Conservation (phyloP, 2,113 vertebrate species). For the Archocentrus centrarchus region DNA sequence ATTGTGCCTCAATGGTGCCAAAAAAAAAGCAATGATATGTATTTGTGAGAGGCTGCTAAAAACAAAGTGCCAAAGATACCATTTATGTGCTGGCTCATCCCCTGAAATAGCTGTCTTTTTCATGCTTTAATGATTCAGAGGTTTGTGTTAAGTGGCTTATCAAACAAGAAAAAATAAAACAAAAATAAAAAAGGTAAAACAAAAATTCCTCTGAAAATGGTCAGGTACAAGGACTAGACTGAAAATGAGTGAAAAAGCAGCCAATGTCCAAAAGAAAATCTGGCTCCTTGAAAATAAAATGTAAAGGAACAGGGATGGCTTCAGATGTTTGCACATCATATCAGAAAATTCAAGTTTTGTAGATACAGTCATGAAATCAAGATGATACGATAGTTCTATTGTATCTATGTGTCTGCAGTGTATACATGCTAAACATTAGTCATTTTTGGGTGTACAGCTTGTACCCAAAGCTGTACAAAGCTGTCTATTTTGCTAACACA, state of each 20-base stretch:
- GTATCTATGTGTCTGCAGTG: background rate
- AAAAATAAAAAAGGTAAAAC: too few relatives aligned
- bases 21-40: accelerated
- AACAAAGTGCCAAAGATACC: background rate
- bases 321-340: background rate
- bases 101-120: background rate
- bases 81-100: background rate
- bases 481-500: background rate
- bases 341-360: background rate
- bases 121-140: background rate
- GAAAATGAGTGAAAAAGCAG: background rate
- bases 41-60: background rate
- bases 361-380: background rate
- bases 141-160: too few relatives aligned
- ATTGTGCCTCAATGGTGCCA: too few relatives aligned
- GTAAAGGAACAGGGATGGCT: too few relatives aligned
- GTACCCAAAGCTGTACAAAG: background rate
- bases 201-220: background rate
- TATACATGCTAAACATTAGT: too few relatives aligned
- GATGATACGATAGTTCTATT: background rate
- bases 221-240: background rate
- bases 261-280: background rate
- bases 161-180: background rate
- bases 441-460: background rate
- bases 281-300: too few relatives aligned